Base-by-base conservation (phyloP, 1,140 invertebrate species). In the Leptinotarsa undecemlineata region DNA sequence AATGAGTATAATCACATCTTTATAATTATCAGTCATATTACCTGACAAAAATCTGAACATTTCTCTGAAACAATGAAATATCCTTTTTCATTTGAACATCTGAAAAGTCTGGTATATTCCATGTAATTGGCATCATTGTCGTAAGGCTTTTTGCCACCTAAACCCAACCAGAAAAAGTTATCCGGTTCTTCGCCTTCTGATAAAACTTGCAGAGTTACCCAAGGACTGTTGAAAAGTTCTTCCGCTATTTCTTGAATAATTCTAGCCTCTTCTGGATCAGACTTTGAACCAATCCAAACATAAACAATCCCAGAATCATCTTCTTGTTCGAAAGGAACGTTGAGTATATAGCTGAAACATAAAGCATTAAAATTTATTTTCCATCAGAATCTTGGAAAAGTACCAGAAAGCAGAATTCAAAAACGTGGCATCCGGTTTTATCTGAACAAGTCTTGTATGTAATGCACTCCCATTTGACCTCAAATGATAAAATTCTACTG, bases 41-140 rank as follows among this genome's bases (percentile, higher is more conserved):
- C 95, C 90, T 99, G 98, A 87, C 98, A 99, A 87, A 99, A 99
- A 87, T 99, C 98, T 1, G 97, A 96, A 87, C 98, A 99, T 85
- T 99, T 99, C 86, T 99, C 98, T 23, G 97, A 98, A 8, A 99
- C 97, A 5, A 95, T 96, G 83, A 99, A 99, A 86, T 99, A 99
- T 23, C 98, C 98, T 85, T 99, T 99, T 83, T 99, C 98, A 86
- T 99, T 99, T 11, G 98, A 99, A 86, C 98, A 99, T 26, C 98
- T 91, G 86, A 99, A 99, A 11, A 99, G 87, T 75, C 98, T 88
- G 3, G 96, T 97, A 85, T 94, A 95, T 80, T 96, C 91, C 93
- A 99, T 98, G 82, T 94, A 99, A 69, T 94, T 92, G 0, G 96
- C 96, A 84, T 96, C 91, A 74, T 90, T 89, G 23, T 99, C 97